Evolutionary conservation across 1,140 invertebrate genomes (phyloP).

Genomic region (Triops longicaudatus): DNA sequence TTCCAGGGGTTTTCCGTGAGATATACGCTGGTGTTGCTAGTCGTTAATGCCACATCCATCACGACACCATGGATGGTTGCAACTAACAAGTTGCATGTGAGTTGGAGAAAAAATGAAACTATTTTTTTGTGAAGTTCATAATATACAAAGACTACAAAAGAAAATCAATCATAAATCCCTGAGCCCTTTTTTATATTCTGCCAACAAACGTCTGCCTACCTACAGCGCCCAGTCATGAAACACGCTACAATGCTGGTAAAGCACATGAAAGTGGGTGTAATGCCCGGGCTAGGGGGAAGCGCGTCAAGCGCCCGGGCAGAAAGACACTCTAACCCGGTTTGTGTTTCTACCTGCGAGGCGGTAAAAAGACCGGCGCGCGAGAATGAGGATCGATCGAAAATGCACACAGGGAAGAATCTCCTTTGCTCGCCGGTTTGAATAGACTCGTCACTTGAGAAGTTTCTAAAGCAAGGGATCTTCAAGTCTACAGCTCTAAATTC

Average conservation of each 20-base stretch:
- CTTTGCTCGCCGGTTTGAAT: background rate
- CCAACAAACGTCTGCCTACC: no score
- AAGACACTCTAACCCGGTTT: background rate
- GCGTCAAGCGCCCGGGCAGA: background rate
- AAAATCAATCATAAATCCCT: background rate
- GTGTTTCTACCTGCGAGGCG: background rate
- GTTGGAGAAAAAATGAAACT: background rate
- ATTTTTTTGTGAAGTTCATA: background rate
- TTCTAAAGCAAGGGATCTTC: no score
- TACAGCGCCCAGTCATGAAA: background rate
- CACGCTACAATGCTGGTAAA: background rate
- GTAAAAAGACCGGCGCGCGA: background rate
- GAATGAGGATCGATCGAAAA: background rate
- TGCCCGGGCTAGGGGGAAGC: no score
- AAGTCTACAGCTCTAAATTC: no score
- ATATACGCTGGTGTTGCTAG: background rate
- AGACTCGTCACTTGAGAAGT: background rate
- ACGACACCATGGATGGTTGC: background rate
- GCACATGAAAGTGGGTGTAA: no score
- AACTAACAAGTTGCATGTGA: background rate
- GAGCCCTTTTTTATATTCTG: background rate
- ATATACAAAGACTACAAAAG: no score
- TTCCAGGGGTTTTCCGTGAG: background rate
- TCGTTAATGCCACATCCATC: background rate
- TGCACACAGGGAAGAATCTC: background rate